Conservation (phyloP, 2,888 invertebrate genomes). For the Volucella inflata region DNA sequence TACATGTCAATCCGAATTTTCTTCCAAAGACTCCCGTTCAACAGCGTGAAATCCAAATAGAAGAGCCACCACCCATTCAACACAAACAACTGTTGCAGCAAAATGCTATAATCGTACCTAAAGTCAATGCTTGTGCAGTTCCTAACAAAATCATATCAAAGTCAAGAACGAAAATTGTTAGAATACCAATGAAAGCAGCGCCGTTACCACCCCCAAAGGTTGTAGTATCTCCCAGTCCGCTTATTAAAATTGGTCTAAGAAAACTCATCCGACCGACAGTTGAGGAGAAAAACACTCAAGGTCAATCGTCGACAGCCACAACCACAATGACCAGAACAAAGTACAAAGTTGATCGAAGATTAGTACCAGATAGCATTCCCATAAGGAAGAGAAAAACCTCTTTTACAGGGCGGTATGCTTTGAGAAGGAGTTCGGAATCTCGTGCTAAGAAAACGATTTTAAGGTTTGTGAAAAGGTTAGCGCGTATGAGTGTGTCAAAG, state of each 20-base stretch:
- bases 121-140: slow-evolving; percentile 38
- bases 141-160: slow-evolving; percentile 81
- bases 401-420: slow-evolving; percentile 81
- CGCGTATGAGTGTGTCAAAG: slow-evolving; percentile 39
- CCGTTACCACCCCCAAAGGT: not conserved
- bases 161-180: slow-evolving; percentile 81
- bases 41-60: slow-evolving; percentile 14
- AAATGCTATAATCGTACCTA: slow-evolving; percentile 64
- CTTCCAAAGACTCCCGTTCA: slow-evolving; percentile 72
- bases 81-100: slow-evolving; percentile 59
- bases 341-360: slow-evolving; percentile 80
- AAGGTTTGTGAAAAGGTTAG: slow-evolving; percentile 72
- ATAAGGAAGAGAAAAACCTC: slow-evolving; percentile 77
- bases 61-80: slow-evolving; percentile 39
- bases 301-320: slow-evolving; percentile 45
- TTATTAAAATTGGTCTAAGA: slow-evolving; percentile 80
- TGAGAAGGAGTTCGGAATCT: slow-evolving; percentile 77
- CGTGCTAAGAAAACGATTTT: slow-evolving; percentile 63
- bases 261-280: slow-evolving; percentile 79
- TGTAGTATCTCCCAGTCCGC: slow-evolving; percentile 63
- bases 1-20: slow-evolving; percentile 85
- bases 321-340: slow-evolving; percentile 56
- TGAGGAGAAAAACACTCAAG: slow-evolving; percentile 11
- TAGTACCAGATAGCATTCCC: slow-evolving; percentile 64
- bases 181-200: slow-evolving; percentile 77